Base-by-base conservation (phyloP, 2,888 invertebrate genomes). In the Drosophila cracens region DNA sequence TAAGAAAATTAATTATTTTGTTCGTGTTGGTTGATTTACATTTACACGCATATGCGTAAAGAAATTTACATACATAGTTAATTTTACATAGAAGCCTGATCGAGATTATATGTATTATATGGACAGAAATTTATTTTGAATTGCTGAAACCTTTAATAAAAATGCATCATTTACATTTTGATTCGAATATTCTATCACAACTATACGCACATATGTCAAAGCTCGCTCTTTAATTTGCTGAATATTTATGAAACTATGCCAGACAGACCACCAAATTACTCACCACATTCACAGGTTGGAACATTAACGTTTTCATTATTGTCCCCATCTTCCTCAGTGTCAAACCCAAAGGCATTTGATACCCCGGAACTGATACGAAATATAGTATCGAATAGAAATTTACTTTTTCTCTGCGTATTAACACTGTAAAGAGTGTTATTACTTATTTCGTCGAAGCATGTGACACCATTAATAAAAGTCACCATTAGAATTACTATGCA, bases 201-300 rank as follows among this genome's bases (percentile, higher is more conserved):
- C 27, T 16, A 46, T 46, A 2, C 8, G 25, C 46, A 46, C 21
- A 34, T 11, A 29, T 11, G 49, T 16, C 25, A 18, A n/a, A 51
- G 31, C 31, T 31, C 8, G 31, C 21, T 52, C 3, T 11, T 6
- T 29, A 51, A 51, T 29, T n/a, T 5, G 51, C 11, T 11, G 31
- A 21, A 11, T 18, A 54, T n/a, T 25, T 11, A 10, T 25, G 11
- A 10, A 36, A 36, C 36, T 38, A 18, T 13, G 16, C 4, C 7
- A 7, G n/a, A 38, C 11, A n/a, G 27, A n/a, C 27, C 5, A 29
- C 2, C 6, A 54, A 46, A 36, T n/a, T 16, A 70, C 95, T 94
- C 93, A 96, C 96, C 96, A 92, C 97, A 97, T 51, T 96, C 95
- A 91, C 97, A 97, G 82, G 95, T 96, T 89, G 95, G 95, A 54